Base-by-base conservation (phyloP, 2,888 invertebrate species). In the Therioaphis trifolii region DNA sequence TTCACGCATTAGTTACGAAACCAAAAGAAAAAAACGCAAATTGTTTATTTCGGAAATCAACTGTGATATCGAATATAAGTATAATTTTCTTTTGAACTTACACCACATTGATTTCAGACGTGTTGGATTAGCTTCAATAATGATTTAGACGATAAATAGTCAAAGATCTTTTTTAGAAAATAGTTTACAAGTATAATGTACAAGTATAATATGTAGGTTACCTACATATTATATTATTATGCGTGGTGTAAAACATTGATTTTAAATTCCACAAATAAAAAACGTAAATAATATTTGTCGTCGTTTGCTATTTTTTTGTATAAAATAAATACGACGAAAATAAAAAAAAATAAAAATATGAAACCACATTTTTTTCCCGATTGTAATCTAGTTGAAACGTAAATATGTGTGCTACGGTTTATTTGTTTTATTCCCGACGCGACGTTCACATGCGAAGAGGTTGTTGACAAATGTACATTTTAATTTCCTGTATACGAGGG, bases 381-480 rank as follows among this genome's bases (percentile, higher is more conserved):
- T 21, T 24, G 27, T 55, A 21, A 52, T 3, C 21, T 14, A 21
- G 35, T 49, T 21, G 29, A 3, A 66, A 77, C 1, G 15, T 29
- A 24, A 15, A 7, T 24, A 21, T 21, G 35, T 35, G 35, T 35
- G 35, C 7, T 21, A 24, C 12, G 29, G 46, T 63, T 49, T 29
- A 21, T 66, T 63, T 77, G 21, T 77, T 77, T 63, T 49, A 21
- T 43, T 46, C 11, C 3, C 7, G 9, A 11, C 24, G 49, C 7
- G 9, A 11, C 24, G 49, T 72, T 52, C 29, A 14, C 29, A 21
- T 21, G 3, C 29, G 2, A 5, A 63, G 27, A 55, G 18, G 52
- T 21, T 55, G 76, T 77, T 29, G 46, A 49, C 76, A 29, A 63
- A 63, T 49, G 27, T 58, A 49, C 29, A 49, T 77, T 77, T 63